Base-by-base conservation (phyloP, 35 echinoderm and acorn worm genomes). In the Chiridota heheva region DNA sequence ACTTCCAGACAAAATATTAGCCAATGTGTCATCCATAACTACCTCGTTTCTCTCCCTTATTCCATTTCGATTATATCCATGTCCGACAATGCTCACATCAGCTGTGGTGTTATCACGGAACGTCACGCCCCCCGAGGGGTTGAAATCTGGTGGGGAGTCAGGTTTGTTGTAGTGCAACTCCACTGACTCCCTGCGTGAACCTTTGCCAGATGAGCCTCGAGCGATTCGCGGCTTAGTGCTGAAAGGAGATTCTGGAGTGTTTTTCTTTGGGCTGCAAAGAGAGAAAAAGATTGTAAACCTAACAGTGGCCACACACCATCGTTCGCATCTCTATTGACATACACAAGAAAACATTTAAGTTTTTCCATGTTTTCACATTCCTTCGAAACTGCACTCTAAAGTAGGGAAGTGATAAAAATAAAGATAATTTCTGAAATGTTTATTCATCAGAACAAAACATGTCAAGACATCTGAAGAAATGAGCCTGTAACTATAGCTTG, bases 1-100 rank as follows among this genome's bases (percentile, higher is more conserved):
- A 44, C 60, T 93, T 27, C 87, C 60, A 47, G 43, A 26, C 53
- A 78, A 31, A 5, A 61, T 58, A 24, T 49, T 58, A 40, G 40
- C 27, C 49, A 66, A 47, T 72, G 39, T 36, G 63, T 86, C 36
- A 84, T 69, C 48, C 36, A 81, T 18, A 71, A 46, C 15, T 59
- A 72, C 36, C 15, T 37, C 43, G 24, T 77, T 58, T 35, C 48
- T 6, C 32, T 47, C 35, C 42, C 68, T 24, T 20, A 40, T 22
- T 10, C 77, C 78, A 5, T 73, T 43, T 20, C 63, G 83, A 4
- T 63, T 55, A 53, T 92, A 98, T 5, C 89, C 95, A 42, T 89
- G 86, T 10, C 95, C 95, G 20, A 98, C 75, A 60, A 98, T 82
- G 51, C 89, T 98, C 16, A 98, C 95, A 69, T 98, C 85, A 5